These are phyloP conservation scores for Clitarchus hookeri DNA, from an alignment of 2,888 invertebrate species.

Conservation along the genomic window DNA sequence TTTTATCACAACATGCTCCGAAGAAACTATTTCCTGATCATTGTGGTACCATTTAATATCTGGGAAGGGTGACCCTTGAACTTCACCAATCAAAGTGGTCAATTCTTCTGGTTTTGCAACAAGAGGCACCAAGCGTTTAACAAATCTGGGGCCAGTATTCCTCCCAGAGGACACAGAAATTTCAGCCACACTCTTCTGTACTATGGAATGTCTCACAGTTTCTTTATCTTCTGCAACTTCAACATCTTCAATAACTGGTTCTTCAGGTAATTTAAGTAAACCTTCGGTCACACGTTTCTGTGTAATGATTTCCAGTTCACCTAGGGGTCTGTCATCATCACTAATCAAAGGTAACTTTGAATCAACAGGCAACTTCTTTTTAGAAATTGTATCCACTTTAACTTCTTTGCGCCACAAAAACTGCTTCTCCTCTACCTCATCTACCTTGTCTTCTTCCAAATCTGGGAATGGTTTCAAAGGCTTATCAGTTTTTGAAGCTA, in stretches of 20 bases:
- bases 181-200: conserved; percentile 52
- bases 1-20: conserved; percentile 63
- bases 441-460: conserved; percentile 30
- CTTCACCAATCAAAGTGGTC: conserved; percentile 66
- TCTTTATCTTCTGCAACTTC: conserved; percentile 50
- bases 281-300: conserved; percentile 61
- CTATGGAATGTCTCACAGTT: conserved; percentile 52
- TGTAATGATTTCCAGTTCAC: conserved; percentile 64
- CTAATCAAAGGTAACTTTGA: conserved; percentile 53
- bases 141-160: conserved; percentile 68
- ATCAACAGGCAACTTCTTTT: conserved; percentile 44
- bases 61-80: conserved; percentile 71
- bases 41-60: conserved; percentile 74
- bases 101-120: conserved; percentile 65
- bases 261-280: conserved; percentile 59
- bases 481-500: conserved; percentile 18
- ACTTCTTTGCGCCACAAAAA: conserved; percentile 45
- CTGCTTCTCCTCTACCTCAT: conserved; percentile 36
- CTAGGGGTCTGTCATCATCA: conserved; percentile 58
- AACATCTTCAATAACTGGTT: conserved; percentile 57
- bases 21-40: conserved; percentile 64
- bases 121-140: conserved; percentile 68
- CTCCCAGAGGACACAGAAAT: conserved; percentile 55
- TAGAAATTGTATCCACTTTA: conserved; percentile 42
- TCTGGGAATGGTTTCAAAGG: neutral